A percentile compares a stretch with the other conserved stretches of the same genome.
phyloP scores from a whole-genome alignment of 2,113 vertebrate species.

The Cepphus grylle region DNA sequence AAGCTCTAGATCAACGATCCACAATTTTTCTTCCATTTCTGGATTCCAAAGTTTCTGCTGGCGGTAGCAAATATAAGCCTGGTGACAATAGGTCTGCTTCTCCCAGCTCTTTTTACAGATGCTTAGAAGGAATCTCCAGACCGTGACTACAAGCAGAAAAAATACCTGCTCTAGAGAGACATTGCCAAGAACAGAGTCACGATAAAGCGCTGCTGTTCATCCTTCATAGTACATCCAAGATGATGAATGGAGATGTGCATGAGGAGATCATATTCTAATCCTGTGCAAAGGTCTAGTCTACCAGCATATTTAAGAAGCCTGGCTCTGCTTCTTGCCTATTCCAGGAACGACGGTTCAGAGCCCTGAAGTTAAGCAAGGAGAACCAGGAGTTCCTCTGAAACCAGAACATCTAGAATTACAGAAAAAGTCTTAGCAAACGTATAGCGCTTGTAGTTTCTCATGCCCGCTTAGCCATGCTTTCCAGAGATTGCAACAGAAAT shows the following conservation, averaged over 20 bases:
- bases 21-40: neutral
- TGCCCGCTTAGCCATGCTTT: neutral
- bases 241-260: neutral
- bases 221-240: neutral
- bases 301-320: neutral
- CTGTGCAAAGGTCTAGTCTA: neutral
- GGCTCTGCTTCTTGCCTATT: neutral
- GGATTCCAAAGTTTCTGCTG: neutral
- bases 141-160: conserved; percentile 67
- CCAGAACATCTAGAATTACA: neutral
- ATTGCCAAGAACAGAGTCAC: neutral
- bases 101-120: neutral
- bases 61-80: neutral
- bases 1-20: neutral
- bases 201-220: neutral
- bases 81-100: neutral
- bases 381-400: neutral
- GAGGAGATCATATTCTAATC: neutral
- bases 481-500: neutral
- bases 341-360: neutral
- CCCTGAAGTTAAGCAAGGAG: neutral
- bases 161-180: neutral
- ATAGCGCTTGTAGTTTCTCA: neutral
- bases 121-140: neutral
- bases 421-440: neutral